phyloP scores from a whole-genome alignment of 1,140 invertebrate genomes.

The Brachionus sp. region DNA sequence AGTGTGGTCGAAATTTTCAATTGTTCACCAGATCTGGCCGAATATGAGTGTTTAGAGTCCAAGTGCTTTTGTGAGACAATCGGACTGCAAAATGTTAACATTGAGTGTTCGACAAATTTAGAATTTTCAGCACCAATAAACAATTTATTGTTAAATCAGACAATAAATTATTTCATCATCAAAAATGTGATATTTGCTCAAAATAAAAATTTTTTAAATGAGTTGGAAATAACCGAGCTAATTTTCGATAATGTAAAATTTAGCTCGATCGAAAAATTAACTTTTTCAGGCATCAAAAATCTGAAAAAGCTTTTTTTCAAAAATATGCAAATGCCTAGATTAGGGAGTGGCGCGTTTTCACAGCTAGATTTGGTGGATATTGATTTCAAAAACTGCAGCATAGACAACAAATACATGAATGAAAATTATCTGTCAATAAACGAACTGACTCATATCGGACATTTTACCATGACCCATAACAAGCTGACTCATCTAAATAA shows the following conservation, averaged over 20 bases:
- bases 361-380: not conserved
- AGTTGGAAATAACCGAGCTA: not conserved
- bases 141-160: not conserved
- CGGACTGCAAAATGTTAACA: not conserved
- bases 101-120: not conserved
- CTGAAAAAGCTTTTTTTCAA: not conserved
- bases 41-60: not conserved
- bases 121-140: not conserved
- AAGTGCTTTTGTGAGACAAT: not conserved
- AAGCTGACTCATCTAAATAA: not conserved
- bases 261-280: not conserved
- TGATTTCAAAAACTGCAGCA: not conserved
- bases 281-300: not conserved
- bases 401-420: slow-evolving; percentile 6
- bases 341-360: not conserved
- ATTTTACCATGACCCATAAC: not conserved
- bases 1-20: not conserved
- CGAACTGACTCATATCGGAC: not conserved
- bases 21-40: not conserved
- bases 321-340: not conserved
- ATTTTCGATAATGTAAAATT: not conserved
- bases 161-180: not conserved
- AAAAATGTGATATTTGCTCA: not conserved
- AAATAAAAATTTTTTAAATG: not conserved
- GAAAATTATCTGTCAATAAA: not conserved